These are phyloP conservation scores for Ceyx erithaca DNA, from an alignment of 2,797 vertebrate genomes.

Conservation along the genomic window DNA sequence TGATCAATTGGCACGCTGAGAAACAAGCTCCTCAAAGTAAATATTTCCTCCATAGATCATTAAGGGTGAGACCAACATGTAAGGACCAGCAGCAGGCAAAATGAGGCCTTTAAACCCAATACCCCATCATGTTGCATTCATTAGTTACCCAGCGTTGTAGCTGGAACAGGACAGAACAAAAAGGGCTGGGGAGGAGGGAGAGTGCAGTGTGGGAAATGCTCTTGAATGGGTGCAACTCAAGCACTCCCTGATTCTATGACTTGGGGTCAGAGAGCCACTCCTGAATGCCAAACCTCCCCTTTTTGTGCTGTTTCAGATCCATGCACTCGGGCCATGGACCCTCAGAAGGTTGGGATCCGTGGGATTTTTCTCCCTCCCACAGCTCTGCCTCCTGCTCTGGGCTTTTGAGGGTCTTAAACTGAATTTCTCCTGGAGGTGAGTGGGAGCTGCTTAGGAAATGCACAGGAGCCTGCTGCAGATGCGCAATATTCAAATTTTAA, in stretches of 20 bases:
- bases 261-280: background rate
- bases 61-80: constrained; percentile 53
- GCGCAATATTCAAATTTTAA: background rate
- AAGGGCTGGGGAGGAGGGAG: background rate
- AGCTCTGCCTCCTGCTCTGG: background rate
- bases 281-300: background rate
- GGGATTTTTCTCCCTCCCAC: background rate
- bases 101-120: constrained; percentile 44
- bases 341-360: background rate
- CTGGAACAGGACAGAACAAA: constrained; percentile 15
- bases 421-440: fast-evolving
- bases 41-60: constrained; percentile 66
- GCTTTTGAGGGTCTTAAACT: background rate
- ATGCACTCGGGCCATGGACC: no score
- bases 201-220: constrained; percentile 16
- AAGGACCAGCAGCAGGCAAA: constrained; percentile 57
- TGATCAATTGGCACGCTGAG: constrained; percentile 48
- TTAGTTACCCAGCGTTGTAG: constrained; percentile 48
- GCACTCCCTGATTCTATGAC: background rate
- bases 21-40: constrained; percentile 64
- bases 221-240: background rate
- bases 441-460: background rate
- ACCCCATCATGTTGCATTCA: constrained; percentile 51
- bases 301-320: background rate
- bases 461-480: fast-evolving